Evolutionary conservation across 92 coral and sea anemone species (phyloP).

Genomic region (Heliopora coerulea): DNA sequence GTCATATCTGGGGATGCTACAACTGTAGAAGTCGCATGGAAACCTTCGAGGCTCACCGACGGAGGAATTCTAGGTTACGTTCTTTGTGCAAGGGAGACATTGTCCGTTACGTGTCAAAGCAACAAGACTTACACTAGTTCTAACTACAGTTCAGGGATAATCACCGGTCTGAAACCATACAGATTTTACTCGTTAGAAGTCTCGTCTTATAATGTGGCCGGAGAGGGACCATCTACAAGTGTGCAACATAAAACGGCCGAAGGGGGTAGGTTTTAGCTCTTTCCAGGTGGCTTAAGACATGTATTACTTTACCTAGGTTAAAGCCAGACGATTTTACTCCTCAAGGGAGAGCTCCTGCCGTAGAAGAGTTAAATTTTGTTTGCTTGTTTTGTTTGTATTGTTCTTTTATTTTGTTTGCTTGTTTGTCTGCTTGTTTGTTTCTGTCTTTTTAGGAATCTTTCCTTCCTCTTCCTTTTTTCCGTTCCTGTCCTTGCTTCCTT

Average conservation of each 20-base stretch:
- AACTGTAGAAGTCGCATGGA: constrained; percentile 19
- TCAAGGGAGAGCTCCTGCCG: no score
- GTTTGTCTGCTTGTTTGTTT: no score
- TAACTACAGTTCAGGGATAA: neutral
- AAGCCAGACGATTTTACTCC: no score
- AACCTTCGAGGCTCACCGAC: constrained; percentile 10
- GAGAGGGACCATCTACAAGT: constrained; percentile 6
- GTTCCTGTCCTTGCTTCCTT: neutral
- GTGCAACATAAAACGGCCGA: constrained; percentile 11
- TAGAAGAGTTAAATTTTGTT: no score
- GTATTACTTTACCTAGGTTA: no score
- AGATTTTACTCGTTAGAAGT: constrained; percentile 2
- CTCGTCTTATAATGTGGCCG: constrained; percentile 18
- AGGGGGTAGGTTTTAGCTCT: constrained; percentile 17
- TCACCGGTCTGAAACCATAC: constrained; percentile 16
- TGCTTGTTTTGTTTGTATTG: no score
- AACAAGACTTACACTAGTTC: constrained; percentile 6
- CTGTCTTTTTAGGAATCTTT: no score
- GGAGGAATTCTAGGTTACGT: constrained; percentile 27
- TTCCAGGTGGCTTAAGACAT: no score
- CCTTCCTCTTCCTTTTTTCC: neutral
- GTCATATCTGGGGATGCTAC: constrained; percentile 15
- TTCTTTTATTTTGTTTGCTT: no score
- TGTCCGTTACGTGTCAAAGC: neutral
- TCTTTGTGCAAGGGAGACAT: constrained; percentile 8